Evolutionary conservation across 2,888 invertebrate species (phyloP), one percentile per base, ranked within the genome.

Genomic region (Bembecia ichneumoniformis): DNA sequence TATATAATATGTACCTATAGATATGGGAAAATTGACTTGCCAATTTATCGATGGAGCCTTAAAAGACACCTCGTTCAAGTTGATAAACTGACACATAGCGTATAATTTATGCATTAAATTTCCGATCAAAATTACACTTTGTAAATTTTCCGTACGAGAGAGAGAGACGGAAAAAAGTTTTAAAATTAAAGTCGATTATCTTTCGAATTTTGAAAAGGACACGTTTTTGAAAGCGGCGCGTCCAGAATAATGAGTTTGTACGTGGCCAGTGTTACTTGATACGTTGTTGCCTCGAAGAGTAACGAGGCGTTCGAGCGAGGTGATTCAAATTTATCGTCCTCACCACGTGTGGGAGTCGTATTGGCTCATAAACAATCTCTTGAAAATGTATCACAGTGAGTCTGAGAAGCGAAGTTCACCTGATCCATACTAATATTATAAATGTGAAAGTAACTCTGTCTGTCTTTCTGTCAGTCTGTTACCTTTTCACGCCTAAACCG

Each of bases 181-280:
- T 55, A 57, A 60, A 65, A 68, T 66, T 64, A 70, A 66, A 65
- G 52, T 67, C 64, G 65, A 74, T 77, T 74, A 73, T 74, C 67
- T 69, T 66, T 53, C 48, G 64, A 66, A 67, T 68, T 72, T 68
- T 55, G 59, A 56, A 65, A 72, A 77, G 71, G 80, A 80, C 80
- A 75, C 76, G 81, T 76, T 69, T 71, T 61, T 57, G 68, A 62
- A 55, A 70, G 56, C 52, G 57, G 56, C 59, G 62, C 56, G 57
- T 54, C 28, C 28, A 50, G 63, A 60, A 72, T 77, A 77, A 78
- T 77, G 72, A 75, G 70, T 55, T 65, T 40, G 48, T 52, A 58
- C 35, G 3, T 11, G 34, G 52, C 81, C 68, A 70, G 5, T 50
- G 14, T 58, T 55, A 16, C 0, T 3, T 55, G 74, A 64, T 1